Conservation (phyloP, 2,888 invertebrate genomes). For the Cheilosia soror region DNA sequence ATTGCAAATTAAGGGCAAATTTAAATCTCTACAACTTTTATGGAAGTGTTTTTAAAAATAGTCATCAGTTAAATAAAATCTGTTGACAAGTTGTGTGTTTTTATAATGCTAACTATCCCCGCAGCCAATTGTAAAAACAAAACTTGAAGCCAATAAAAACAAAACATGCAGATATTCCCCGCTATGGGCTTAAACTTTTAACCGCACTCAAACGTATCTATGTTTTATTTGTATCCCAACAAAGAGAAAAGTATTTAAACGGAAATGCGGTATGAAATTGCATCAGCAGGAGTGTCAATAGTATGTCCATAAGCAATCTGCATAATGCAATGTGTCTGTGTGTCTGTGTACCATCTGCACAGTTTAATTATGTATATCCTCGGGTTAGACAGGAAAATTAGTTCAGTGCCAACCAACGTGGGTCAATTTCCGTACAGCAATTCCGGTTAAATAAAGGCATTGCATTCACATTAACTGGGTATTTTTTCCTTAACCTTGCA, state of each 20-base stretch:
- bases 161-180: too few relatives aligned
- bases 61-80: too few relatives aligned
- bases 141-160: too few relatives aligned
- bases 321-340: slow-evolving; percentile 4
- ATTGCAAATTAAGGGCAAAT: too few relatives aligned
- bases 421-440: slow-evolving; percentile 38
- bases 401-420: slow-evolving; percentile 29
- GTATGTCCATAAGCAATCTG: not conserved
- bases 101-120: too few relatives aligned
- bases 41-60: too few relatives aligned
- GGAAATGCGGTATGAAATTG: not conserved
- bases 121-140: too few relatives aligned
- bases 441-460: slow-evolving; percentile 31
- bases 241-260: not conserved
- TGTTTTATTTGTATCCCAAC: not conserved
- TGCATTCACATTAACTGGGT: slow-evolving; percentile 12
- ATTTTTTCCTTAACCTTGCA: slow-evolving; percentile 4
- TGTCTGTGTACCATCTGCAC: not conserved
- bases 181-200: too few relatives aligned
- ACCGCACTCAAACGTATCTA: too few relatives aligned
- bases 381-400: slow-evolving; percentile 39
- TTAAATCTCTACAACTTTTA: too few relatives aligned
- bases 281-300: not conserved
- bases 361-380: slow-evolving; percentile 33
- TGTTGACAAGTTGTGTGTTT: too few relatives aligned